A percentile compares a stretch with the other conserved stretches of the same genome.
These are phyloP conservation scores for Halictus ligatus DNA, from an alignment of 2,888 invertebrate species.

Conservation along the genomic window DNA sequence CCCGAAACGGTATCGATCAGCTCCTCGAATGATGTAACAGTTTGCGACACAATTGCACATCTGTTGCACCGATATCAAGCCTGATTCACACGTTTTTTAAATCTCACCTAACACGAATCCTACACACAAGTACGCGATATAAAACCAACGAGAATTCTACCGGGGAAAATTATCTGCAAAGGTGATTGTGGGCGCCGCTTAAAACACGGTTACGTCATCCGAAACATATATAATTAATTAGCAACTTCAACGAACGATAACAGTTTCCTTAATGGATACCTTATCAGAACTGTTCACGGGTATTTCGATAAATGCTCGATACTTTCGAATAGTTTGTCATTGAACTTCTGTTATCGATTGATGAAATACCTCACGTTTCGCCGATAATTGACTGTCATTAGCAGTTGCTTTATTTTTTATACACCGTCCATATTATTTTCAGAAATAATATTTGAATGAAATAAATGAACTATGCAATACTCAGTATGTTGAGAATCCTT, in stretches of 20 bases:
- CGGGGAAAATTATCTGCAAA: not conserved
- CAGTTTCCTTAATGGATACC: conserved; percentile 3
- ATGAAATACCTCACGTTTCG: not conserved
- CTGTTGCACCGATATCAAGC: not conserved
- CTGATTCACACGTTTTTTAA: not conserved
- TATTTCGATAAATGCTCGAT: not conserved
- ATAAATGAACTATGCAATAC: no score
- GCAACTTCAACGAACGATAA: not conserved
- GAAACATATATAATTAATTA: not conserved
- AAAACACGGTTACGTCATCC: not conserved
- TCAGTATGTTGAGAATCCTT: no score
- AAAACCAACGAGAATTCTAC: not conserved
- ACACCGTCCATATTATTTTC: not conserved
- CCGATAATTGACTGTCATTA: not conserved
- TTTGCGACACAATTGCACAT: not conserved
- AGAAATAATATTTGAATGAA: not conserved
- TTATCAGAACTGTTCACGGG: not conserved
- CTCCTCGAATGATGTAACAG: not conserved
- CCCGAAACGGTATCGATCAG: not conserved
- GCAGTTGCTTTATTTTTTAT: not conserved
- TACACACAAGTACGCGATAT: not conserved
- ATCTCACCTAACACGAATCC: not conserved
- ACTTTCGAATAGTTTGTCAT: conserved; percentile 1
- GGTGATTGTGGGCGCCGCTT: not conserved
- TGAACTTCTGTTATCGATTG: not conserved